A percentile compares a stretch with the other conserved stretches of the same genome.
Evolutionary conservation across 2,113 vertebrate species (phyloP).

Genomic region (Indri indri): DNA sequence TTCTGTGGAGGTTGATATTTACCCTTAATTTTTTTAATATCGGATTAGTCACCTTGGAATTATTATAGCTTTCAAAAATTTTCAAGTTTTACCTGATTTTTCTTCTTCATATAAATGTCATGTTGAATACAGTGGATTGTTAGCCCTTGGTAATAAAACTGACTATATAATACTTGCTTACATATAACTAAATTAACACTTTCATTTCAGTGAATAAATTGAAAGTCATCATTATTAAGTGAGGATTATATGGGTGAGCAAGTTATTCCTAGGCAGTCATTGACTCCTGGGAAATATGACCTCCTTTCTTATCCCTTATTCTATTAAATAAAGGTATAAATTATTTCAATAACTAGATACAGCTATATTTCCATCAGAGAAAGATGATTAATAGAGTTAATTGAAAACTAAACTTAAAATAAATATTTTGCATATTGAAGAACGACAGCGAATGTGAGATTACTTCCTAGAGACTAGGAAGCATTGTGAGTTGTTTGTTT

Average conservation of each 20-base stretch:
- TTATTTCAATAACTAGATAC: constrained; percentile 27
- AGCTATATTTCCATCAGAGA: background rate
- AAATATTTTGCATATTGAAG: background rate
- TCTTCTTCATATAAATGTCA: background rate
- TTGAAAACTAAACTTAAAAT: background rate
- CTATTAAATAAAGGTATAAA: constrained; percentile 62
- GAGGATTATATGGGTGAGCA: background rate
- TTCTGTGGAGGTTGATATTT: background rate
- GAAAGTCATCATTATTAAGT: background rate
- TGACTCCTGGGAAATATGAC: background rate
- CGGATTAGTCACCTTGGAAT: background rate
- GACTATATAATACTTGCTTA: background rate
- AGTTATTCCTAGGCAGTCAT: background rate
- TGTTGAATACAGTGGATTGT: background rate
- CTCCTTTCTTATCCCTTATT: background rate
- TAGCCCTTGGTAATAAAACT: background rate
- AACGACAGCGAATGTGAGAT: background rate
- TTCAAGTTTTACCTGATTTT: background rate
- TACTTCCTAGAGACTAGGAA: background rate
- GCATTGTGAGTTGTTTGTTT: background rate
- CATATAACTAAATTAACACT: background rate
- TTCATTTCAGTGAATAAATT: background rate
- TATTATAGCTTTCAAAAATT: background rate
- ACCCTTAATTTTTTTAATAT: background rate
- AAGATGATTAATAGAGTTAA: background rate